A percentile compares a stretch with the other conserved stretches of the same genome.
Conservation (phyloP, 2,113 vertebrate genomes). For the Dasypus novemcinctus region DNA sequence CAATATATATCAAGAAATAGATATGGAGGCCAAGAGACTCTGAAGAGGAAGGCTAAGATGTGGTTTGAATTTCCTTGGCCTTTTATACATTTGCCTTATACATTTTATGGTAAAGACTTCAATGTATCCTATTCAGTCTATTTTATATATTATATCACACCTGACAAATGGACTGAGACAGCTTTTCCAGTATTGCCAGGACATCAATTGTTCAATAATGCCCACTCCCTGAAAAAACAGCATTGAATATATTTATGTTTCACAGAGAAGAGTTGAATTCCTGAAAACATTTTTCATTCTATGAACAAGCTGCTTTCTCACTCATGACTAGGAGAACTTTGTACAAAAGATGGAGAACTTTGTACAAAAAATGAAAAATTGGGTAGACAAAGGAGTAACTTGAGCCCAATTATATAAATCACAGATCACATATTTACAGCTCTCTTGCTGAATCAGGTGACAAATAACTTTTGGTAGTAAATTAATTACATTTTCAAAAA, state of each 20-base stretch:
- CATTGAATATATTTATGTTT: neutral
- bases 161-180: neutral
- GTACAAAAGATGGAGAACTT: neutral
- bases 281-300: neutral
- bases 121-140: neutral
- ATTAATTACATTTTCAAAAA: neutral
- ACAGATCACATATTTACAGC: neutral
- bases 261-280: neutral
- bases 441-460: neutral
- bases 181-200: neutral
- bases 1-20: neutral
- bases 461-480: neutral
- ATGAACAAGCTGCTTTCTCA: neutral
- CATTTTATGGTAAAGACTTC: neutral
- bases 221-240: neutral
- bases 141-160: neutral
- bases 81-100: neutral
- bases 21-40: neutral
- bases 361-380: neutral
- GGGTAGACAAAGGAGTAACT: neutral
- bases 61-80: neutral
- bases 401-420: neutral
- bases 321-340: neutral
- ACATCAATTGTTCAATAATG: neutral
- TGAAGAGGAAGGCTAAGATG: neutral